Conservation (phyloP, 1,140 invertebrate genomes). For the Penaeus indicus region DNA sequence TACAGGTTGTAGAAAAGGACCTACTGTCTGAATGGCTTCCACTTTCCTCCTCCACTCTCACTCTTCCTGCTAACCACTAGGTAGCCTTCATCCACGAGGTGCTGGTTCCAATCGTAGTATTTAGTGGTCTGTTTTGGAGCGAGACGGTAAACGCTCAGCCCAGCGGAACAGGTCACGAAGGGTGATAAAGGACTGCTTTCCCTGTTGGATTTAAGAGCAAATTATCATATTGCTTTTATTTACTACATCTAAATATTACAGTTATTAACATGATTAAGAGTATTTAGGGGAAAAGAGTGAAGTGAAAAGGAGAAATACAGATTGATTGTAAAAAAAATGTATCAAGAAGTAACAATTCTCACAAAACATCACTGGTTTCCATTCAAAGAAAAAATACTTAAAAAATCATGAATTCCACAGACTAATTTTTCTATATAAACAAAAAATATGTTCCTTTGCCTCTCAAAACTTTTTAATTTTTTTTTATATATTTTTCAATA, state of each 20-base stretch:
- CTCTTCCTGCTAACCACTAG: constrained; percentile 92
- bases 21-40: constrained; percentile 73
- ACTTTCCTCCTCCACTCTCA: constrained; percentile 84
- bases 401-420: too few species aligned
- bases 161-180: constrained; percentile 96
- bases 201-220: constrained; percentile 69
- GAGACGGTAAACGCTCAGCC: constrained; percentile 91
- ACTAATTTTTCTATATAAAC: too few species aligned
- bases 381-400: not conserved
- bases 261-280: too few species aligned
- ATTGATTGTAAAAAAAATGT: too few species aligned
- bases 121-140: constrained; percentile 75
- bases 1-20: constrained; percentile 63
- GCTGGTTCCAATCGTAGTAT: constrained; percentile 97
- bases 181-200: constrained; percentile 96
- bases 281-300: too few species aligned
- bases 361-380: too few species aligned
- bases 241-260: too few species aligned
- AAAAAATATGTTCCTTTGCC: too few species aligned
- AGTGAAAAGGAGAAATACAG: too few species aligned
- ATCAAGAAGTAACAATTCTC: too few species aligned
- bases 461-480: not conserved
- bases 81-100: constrained; percentile 97
- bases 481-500: not conserved
- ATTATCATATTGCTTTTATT: too few species aligned